These are phyloP conservation scores for Rhyacichthys aspro DNA, from an alignment of 2,797 vertebrate species.

Conservation along the genomic window DNA sequence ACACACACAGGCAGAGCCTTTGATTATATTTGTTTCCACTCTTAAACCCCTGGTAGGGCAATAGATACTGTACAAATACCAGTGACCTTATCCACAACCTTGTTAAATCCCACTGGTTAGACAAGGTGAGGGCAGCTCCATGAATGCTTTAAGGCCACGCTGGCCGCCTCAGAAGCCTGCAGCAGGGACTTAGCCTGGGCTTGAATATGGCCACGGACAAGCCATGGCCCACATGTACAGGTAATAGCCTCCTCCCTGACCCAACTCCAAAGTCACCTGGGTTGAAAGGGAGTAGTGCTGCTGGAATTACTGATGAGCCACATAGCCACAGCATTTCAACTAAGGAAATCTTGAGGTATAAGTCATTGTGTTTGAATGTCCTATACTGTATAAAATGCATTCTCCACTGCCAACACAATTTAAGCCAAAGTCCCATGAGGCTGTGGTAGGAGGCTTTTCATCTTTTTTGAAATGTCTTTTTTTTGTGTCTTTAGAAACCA, in stretches of 20 bases:
- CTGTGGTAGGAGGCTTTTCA: background rate
- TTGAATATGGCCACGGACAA: background rate
- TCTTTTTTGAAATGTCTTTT: background rate
- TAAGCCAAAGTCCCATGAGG: background rate
- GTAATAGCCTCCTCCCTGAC: conserved; percentile 9
- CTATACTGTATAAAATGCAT: background rate
- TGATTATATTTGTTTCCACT: too few species aligned
- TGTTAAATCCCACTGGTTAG: conserved; percentile 31
- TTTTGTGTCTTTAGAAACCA: background rate
- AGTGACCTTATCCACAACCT: conserved; percentile 39
- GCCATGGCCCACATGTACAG: background rate
- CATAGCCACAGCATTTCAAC: conserved; percentile 6
- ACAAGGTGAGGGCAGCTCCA: conserved; percentile 2
- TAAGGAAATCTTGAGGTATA: conserved; percentile 18
- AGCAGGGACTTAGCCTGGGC: background rate
- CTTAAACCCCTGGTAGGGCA: too few species aligned
- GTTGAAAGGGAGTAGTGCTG: background rate
- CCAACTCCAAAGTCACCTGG: background rate
- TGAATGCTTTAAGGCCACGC: conserved; percentile 38
- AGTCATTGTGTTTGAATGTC: background rate
- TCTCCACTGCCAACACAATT: background rate
- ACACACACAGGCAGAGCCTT: too few species aligned
- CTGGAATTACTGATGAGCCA: too few species aligned
- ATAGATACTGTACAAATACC: too few species aligned
- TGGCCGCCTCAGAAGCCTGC: too few species aligned